Percentiles rank a stretch among this genome's conserved stretches.
These are phyloP conservation scores for Elachura formosa DNA, from an alignment of 2,113 vertebrate genomes.

Conservation along the genomic window DNA sequence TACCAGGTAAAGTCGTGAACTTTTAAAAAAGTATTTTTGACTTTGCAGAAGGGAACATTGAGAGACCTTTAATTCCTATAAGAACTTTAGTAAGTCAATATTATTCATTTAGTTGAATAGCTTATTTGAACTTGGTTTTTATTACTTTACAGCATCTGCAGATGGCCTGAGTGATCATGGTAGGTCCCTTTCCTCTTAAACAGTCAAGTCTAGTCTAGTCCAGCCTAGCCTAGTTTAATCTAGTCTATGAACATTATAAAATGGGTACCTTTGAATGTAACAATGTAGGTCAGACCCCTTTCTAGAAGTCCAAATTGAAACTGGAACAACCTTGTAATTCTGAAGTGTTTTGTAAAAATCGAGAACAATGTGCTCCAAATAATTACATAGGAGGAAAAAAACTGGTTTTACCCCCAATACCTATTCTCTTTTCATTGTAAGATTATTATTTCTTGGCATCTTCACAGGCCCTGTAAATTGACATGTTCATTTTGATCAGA, in stretches of 20 bases:
- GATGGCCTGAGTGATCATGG: not conserved
- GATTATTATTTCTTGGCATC: not conserved
- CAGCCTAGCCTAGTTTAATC: not conserved
- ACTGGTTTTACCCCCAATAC: accelerated
- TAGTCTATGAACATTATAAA: not conserved
- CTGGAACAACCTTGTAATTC: not conserved
- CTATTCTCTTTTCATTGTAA: not conserved
- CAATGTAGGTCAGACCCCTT: accelerated
- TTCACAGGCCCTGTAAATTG: not conserved
- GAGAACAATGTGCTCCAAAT: not conserved
- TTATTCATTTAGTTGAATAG: not conserved
- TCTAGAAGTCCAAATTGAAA: not conserved
- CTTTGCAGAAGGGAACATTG: not conserved
- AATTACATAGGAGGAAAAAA: not conserved
- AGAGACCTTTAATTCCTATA: not conserved
- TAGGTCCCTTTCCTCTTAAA: not conserved
- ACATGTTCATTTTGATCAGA: not conserved
- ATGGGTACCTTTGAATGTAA: not conserved
- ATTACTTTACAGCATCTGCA: not conserved
- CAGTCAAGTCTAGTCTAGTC: too few relatives aligned
- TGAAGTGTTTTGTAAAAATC: not conserved
- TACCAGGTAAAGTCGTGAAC: not conserved
- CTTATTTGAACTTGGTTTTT: not conserved
- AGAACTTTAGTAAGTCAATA: not conserved
- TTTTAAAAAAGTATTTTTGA: not conserved